Evolutionary conservation across 2,797 vertebrate genomes (phyloP).

Genomic region (Cyclura pinguis): DNA sequence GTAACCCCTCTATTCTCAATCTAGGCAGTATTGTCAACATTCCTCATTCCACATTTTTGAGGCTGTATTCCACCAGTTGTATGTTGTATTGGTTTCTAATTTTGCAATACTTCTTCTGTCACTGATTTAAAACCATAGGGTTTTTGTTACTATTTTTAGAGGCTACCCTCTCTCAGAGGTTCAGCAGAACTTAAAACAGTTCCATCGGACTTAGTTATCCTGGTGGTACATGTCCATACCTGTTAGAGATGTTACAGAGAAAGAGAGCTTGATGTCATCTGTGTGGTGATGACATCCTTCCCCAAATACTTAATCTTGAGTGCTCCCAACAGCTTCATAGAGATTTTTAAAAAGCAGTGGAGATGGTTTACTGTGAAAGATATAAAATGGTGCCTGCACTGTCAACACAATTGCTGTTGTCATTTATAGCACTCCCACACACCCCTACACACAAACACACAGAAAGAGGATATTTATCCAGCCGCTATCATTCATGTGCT

Average conservation of each 20-base stretch:
- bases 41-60: neutral
- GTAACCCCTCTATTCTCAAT: neutral
- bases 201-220: neutral
- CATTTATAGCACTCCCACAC: too few species aligned
- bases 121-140: neutral
- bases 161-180: neutral
- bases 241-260: neutral
- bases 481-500: too few species aligned
- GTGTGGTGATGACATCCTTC: neutral
- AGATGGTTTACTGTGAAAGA: neutral
- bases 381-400: neutral
- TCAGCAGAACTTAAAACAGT: neutral
- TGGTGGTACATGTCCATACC: too few species aligned
- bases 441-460: too few species aligned
- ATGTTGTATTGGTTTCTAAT: neutral
- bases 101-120: neutral
- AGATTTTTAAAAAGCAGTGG: neutral
- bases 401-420: too few species aligned
- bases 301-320: neutral
- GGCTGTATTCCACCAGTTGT: neutral
- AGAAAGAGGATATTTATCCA: too few species aligned
- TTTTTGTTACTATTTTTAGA: neutral
- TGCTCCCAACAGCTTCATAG: neutral
- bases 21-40: neutral
- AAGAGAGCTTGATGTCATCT: neutral